Conservation (phyloP, 2,888 invertebrate species). For the Panorpa germanica region DNA sequence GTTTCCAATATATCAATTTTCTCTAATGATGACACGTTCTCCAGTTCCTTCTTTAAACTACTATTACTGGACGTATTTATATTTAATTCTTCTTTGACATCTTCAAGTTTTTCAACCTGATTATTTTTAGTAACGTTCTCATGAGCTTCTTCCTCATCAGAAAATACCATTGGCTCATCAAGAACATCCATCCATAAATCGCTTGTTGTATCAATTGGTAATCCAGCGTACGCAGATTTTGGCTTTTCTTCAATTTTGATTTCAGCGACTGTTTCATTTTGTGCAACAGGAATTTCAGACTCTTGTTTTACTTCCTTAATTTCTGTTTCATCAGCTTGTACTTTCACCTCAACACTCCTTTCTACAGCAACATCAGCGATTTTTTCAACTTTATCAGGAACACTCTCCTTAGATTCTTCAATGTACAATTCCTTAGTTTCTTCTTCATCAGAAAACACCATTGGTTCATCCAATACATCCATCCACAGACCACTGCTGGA, state of each 20-base stretch:
- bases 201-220: constrained; percentile 11
- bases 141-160: constrained; percentile 12
- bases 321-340: background rate
- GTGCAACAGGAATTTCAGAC: constrained; percentile 6
- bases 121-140: constrained; percentile 9
- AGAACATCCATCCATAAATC: constrained; percentile 13
- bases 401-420: background rate
- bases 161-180: constrained; percentile 13
- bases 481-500: constrained; percentile 14
- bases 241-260: background rate
- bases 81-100: constrained; percentile 3
- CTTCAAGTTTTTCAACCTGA: background rate
- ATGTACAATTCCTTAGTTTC: constrained; percentile 5
- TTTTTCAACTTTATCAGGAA: too few species aligned
- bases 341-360: background rate
- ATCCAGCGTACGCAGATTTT: constrained; percentile 9
- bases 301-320: constrained; percentile 6
- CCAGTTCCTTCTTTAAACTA: too few species aligned
- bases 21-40: background rate
- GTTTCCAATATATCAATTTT: background rate
- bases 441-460: constrained; percentile 16
- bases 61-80: too few species aligned
- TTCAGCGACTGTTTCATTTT: background rate
- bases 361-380: background rate
- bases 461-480: constrained; percentile 16